Evolutionary conservation across 2,888 invertebrate species (phyloP).

Genomic region (Antheraea yamamai): DNA sequence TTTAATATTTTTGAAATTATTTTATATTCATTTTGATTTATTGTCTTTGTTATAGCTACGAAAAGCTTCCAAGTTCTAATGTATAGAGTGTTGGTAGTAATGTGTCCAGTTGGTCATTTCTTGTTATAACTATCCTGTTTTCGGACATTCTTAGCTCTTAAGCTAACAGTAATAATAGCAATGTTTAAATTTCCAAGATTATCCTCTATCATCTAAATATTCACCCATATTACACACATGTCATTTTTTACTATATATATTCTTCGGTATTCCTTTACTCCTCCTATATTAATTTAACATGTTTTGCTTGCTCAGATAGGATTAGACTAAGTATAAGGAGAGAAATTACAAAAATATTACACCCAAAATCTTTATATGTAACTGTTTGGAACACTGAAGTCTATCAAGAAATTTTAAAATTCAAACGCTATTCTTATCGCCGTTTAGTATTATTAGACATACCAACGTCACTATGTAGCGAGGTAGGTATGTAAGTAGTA

Average conservation of each 20-base stretch:
- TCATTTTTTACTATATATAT: no score
- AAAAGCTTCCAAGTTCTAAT: background rate
- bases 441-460: background rate
- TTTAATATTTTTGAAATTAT: background rate
- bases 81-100: background rate
- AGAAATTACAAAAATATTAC: background rate
- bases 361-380: background rate
- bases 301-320: no score
- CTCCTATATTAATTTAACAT: no score
- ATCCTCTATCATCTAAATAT: no score
- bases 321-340: no score
- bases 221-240: no score
- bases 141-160: background rate
- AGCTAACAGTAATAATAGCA: background rate
- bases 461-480: background rate
- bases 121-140: background rate
- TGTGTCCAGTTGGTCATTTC: background rate
- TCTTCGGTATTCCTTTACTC: no score
- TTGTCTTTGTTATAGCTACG: background rate
- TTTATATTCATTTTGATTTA: background rate
- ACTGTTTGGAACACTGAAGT: background rate
- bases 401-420: background rate
- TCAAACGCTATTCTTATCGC: slow-evolving; percentile 7
- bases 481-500: slow-evolving; percentile 2
- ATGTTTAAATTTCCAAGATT: background rate